Conservation (phyloP, 2,888 invertebrate genomes). For the Metellina segmentata region DNA sequence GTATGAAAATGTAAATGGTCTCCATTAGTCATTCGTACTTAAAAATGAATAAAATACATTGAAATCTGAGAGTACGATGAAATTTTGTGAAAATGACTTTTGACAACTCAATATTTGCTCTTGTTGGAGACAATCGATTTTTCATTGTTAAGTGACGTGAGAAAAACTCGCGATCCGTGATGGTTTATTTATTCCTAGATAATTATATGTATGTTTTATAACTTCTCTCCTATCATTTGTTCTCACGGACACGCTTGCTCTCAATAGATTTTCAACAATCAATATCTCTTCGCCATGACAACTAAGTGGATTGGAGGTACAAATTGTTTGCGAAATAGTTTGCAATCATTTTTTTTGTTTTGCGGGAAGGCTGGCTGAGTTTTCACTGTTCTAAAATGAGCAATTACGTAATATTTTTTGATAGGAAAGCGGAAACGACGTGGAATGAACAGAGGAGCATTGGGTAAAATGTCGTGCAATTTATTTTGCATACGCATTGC, state of each 20-base stretch:
- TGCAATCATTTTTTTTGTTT: too few relatives aligned
- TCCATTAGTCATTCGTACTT: too few relatives aligned
- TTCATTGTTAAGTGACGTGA: background rate
- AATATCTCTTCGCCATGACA: constrained; percentile 26
- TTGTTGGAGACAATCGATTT: constrained; percentile 12
- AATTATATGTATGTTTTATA: constrained; percentile 21
- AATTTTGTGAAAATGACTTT: background rate
- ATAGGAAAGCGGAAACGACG: background rate
- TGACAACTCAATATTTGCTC: constrained; percentile 3
- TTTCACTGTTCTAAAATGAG: too few relatives aligned
- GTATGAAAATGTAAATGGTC: too few relatives aligned
- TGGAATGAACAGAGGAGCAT: too few relatives aligned
- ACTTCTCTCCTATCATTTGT: background rate
- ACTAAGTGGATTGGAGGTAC: constrained; percentile 1
- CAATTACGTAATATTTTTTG: too few relatives aligned
- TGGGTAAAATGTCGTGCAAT: too few relatives aligned
- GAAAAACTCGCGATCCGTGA: background rate
- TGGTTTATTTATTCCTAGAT: background rate
- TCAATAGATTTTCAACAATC: constrained; percentile 5
- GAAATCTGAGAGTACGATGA: too few relatives aligned
- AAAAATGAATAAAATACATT: too few relatives aligned
- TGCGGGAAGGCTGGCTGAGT: too few relatives aligned
- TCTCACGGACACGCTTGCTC: background rate
- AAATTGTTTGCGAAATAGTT: background rate
- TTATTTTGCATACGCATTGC: too few relatives aligned